Evolutionary conservation across 2,797 vertebrate species (phyloP).

Genomic region (Alfaro cultratus): DNA sequence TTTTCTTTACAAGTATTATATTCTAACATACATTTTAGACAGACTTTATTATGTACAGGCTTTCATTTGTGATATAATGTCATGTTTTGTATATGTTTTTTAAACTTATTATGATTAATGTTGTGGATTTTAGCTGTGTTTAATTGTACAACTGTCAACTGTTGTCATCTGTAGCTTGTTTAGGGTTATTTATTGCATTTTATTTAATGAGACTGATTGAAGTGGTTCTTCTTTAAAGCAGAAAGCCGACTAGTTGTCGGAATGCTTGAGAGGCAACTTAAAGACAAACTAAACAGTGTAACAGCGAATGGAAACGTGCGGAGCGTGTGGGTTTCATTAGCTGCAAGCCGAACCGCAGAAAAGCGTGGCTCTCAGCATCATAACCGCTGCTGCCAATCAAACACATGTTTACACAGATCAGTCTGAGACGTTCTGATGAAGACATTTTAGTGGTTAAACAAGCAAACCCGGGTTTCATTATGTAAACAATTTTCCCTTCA

Average conservation of each 20-base stretch:
- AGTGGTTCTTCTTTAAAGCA: constrained; percentile 49
- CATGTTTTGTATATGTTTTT: too few relatives aligned
- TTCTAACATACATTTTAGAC: too few relatives aligned
- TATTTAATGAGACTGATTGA: background rate
- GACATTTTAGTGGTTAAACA: constrained; percentile 39
- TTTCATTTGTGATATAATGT: too few relatives aligned
- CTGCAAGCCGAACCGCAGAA: constrained; percentile 56
- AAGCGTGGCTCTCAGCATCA: constrained; percentile 45
- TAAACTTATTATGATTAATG: too few relatives aligned
- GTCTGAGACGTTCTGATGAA: constrained; percentile 30
- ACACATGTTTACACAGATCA: constrained; percentile 44
- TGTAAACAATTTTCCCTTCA: constrained; percentile 52
- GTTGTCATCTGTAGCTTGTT: too few relatives aligned
- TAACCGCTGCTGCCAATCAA: constrained; percentile 63
- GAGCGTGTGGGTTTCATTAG: constrained; percentile 77
- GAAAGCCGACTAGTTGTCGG: constrained; percentile 59
- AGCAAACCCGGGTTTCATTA: constrained; percentile 22
- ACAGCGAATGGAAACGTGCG: constrained; percentile 66
- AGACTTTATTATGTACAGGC: too few relatives aligned
- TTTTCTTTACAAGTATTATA: too few relatives aligned
- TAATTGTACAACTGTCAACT: too few relatives aligned
- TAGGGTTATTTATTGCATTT: too few relatives aligned
- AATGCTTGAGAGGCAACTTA: constrained; percentile 61
- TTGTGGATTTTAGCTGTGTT: too few relatives aligned
- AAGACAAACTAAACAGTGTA: constrained; percentile 73